Evolutionary conservation across 2,797 vertebrate species (phyloP).

Genomic region (Acropternis orthonyx): DNA sequence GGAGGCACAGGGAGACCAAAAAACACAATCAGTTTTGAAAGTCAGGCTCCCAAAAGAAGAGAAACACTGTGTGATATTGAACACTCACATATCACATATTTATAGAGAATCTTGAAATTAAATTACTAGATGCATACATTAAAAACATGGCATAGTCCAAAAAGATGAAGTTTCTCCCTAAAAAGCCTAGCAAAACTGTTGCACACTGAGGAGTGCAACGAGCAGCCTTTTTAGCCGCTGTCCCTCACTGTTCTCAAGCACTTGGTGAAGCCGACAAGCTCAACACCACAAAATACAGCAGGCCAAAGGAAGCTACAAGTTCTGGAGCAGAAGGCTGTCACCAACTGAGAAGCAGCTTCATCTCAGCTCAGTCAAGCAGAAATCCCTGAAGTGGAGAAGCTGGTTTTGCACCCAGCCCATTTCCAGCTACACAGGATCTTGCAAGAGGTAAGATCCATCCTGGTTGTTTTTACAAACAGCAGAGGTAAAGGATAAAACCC

Average conservation of each 20-base stretch:
- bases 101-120: background rate
- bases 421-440: background rate
- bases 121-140: background rate
- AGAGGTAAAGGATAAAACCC: background rate
- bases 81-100: background rate
- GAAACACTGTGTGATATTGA: background rate
- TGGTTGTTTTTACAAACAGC: background rate
- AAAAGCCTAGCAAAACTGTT: background rate
- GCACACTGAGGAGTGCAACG: accelerated
- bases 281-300: background rate
- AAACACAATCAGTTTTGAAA: accelerated
- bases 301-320: background rate
- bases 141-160: background rate
- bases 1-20: background rate
- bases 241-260: background rate
- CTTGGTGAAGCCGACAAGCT: background rate
- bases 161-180: background rate
- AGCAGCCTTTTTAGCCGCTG: background rate
- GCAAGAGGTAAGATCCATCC: background rate
- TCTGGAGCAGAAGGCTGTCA: background rate
- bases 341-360: background rate
- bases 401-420: background rate
- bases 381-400: background rate
- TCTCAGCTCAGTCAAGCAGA: background rate
- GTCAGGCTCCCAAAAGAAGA: background rate